Evolutionary conservation across 2,113 vertebrate genomes (phyloP), one percentile per base, ranked within the genome.

Genomic region (Astatoreochromis straeleni): DNA sequence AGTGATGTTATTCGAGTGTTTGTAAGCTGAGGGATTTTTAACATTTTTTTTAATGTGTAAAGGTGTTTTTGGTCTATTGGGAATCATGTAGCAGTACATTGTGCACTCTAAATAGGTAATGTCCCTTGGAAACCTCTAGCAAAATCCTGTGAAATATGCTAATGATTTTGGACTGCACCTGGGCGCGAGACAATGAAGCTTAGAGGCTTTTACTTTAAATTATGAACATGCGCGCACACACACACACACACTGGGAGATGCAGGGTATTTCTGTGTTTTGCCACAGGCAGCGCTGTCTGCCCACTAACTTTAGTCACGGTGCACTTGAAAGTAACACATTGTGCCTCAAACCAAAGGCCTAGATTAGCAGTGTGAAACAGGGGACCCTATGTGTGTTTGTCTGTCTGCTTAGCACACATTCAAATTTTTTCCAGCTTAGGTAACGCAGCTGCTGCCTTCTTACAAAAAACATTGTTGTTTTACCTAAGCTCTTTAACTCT

Each of bases 241-340:
- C 47, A 85, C 49, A 86, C 57, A 86, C 49, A 85, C 38, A 86
- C 57, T 53, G 9, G 19, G 79, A 89, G 54, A 82, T 73, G 54
- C 19, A 35, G 81, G 42, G 42, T 92, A 70, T 94, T 93, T 94
- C 70, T 86, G 90, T 85, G 14, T 86, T 79, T 81, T 80, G 87
- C 93, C 89, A 86, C 85, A 81, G 93, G 93, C 92, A 40, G 31
- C 3, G 35, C 84, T 90, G 89, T 84, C 90, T 93, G 90, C 93
- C 95, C 92, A 88, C 90, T 93, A 91, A 89, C 92, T 94, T 95
- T 94, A 93, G 92, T 93, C 89, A 94, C 82, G 89, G 86, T 95
- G 92, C 85, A 91, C 87, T 93, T 93, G 92, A 95, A 94, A 87
- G 89, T 81, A 92, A 91, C 93, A 94, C 91, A 82, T 80, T 88